Conservation (phyloP, 2,113 vertebrate genomes). For the Microcebus jonahi region DNA sequence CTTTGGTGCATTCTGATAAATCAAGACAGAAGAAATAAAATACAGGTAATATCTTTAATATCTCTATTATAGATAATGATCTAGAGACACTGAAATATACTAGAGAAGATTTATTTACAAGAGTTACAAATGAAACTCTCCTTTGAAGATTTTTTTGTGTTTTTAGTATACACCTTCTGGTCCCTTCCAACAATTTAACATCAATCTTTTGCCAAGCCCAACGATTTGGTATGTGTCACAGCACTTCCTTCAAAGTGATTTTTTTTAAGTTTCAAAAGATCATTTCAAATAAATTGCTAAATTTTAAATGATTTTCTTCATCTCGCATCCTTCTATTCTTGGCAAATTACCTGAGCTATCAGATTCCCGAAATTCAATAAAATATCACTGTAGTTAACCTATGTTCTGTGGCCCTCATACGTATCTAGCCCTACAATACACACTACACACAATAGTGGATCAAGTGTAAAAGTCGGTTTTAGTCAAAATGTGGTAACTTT, state of each 20-base stretch:
- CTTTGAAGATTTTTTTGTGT: not conserved
- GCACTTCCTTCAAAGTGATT: not conserved
- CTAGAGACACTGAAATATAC: not conserved
- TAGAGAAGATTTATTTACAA: not conserved
- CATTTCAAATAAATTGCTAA: not conserved
- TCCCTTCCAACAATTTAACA: not conserved
- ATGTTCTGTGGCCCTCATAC: not conserved
- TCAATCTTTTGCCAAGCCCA: not conserved
- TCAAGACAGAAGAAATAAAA: not conserved
- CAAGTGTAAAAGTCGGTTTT: not conserved
- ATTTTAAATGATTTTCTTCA: constrained; percentile 32
- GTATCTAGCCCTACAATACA: not conserved
- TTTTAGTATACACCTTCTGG: not conserved
- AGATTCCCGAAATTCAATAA: constrained; percentile 5
- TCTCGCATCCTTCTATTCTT: not conserved
- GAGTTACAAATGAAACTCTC: not conserved
- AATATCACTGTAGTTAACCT: not conserved
- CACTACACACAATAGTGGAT: not conserved
- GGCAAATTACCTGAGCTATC: not conserved
- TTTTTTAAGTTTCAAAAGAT: not conserved
- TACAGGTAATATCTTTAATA: not conserved
- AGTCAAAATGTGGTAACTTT: not conserved
- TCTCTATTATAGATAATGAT: not conserved
- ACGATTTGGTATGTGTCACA: not conserved
- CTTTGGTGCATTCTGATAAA: not conserved